A percentile compares a stretch with the other conserved stretches of the same genome.
phyloP scores from a whole-genome alignment of 2,797 vertebrate species.

The Trachurus trachurus region DNA sequence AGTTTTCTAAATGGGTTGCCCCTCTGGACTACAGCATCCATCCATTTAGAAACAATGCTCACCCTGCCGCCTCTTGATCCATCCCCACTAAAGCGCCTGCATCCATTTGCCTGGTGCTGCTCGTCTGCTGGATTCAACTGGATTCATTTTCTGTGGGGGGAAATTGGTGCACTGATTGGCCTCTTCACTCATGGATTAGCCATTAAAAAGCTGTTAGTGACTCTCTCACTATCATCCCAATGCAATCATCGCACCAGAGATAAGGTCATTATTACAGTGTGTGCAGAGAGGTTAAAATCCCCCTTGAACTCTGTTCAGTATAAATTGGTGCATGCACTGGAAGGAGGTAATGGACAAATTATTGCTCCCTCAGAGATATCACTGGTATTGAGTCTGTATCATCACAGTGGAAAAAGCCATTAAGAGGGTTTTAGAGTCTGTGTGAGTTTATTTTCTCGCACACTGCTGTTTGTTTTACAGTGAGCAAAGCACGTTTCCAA shows the following conservation, averaged over 20 bases:
- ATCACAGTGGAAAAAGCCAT: conserved; percentile 65
- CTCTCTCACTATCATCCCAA: conserved; percentile 77
- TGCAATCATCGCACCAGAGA: conserved; percentile 79
- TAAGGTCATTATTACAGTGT: conserved; percentile 81
- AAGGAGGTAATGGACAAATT: conserved; percentile 79
- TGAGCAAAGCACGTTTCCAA: conserved; percentile 13
- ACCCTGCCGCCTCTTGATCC: conserved; percentile 59
- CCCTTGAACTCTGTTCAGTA: conserved; percentile 77
- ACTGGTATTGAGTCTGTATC: conserved; percentile 64
- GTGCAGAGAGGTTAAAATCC: conserved; percentile 78
- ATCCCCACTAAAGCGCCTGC: conserved; percentile 57
- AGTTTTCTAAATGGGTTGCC: conserved; percentile 70
- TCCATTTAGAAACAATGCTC: conserved; percentile 77
- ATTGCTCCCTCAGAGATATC: conserved; percentile 76
- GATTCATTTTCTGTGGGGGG: conserved; percentile 82
- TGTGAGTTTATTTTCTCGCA: conserved; percentile 47
- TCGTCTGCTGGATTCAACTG: conserved; percentile 66
- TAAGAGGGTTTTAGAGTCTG: conserved; percentile 59
- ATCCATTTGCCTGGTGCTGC: conserved; percentile 72
- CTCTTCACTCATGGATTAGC: conserved; percentile 86
- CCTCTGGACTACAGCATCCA: conserved; percentile 71
- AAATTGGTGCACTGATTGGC: conserved; percentile 82
- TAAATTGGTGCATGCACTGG: conserved; percentile 74
- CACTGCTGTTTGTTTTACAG: conserved; percentile 49
- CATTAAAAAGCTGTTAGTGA: conserved; percentile 87